These are phyloP conservation scores for Typhlomys cinereus DNA, from an alignment of 2,113 vertebrate genomes.

Conservation along the genomic window DNA sequence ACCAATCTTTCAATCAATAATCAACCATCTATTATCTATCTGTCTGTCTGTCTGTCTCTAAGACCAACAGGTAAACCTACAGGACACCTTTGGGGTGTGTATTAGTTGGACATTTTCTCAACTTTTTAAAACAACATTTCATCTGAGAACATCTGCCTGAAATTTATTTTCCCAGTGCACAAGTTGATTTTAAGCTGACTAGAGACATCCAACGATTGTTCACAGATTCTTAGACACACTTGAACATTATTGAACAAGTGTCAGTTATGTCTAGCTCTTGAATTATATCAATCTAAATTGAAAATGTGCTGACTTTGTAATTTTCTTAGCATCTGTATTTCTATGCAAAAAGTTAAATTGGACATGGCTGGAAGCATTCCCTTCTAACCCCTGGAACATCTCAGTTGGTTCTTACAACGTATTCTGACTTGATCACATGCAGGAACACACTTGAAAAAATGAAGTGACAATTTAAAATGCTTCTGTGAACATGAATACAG, in stretches of 20 bases:
- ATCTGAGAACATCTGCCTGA: slow-evolving; percentile 4
- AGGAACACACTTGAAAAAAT: background rate
- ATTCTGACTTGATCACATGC: background rate
- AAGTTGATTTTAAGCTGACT: slow-evolving; percentile 48
- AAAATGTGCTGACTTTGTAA: slow-evolving; percentile 55
- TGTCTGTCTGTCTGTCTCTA: background rate
- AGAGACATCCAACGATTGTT: slow-evolving; percentile 46
- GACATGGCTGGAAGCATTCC: background rate
- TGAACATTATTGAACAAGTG: slow-evolving; percentile 65
- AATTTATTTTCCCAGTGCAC: slow-evolving; percentile 1
- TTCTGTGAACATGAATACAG: background rate
- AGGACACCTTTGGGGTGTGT: background rate
- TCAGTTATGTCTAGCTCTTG: slow-evolving; percentile 43
- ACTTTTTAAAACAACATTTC: background rate
- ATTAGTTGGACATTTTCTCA: background rate
- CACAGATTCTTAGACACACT: slow-evolving; percentile 56
- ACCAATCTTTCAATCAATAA: too few relatives aligned
- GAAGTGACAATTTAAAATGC: background rate
- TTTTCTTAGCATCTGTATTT: background rate
- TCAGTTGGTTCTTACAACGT: background rate
- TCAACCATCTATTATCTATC: background rate
- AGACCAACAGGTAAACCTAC: background rate
- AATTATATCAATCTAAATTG: slow-evolving; percentile 61
- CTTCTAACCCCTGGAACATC: background rate
- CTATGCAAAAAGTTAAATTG: background rate